Evolutionary conservation across 2,113 vertebrate genomes (phyloP), one percentile per base, ranked within the genome.

Genomic region (Cairina moschata): DNA sequence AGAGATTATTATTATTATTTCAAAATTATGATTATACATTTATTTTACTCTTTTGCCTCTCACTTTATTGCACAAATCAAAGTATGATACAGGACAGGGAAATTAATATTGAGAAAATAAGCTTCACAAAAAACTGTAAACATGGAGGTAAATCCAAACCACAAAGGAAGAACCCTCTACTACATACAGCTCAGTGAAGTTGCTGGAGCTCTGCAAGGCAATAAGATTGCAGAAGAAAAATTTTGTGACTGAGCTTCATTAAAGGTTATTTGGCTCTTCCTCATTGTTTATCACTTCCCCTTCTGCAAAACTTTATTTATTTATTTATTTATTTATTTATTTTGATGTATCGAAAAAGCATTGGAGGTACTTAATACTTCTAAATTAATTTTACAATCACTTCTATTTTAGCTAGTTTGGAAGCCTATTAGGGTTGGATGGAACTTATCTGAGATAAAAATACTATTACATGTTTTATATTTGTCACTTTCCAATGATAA

Each of bases 141-240:
- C 5, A 17, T 42, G 38, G 91, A 86, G 17, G 9, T 65, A 91
- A 74, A 73, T 22, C 4, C 44, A 83, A 93, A 78, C 25, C 9
- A 86, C 2, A 5, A 58, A 75, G 50, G 38, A 0, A 0, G 40
- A 90, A 50, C 18, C 2, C 5, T 66, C 11, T 59, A 48, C 36
- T 28, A 86, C 67, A 34, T 8, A 29, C 13, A 86, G 9, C 21
- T 59, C 25, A 42, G 12, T 46, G 46, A 86, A 42, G 13, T 28
- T 63, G 34, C 55, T 88, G 42, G 21, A 75, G 32, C 22, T 81
- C 28, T 55, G 36, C 44, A 54, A 0, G 0, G 21, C 9, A 6
- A 66, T 18, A 17, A 72, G 26, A 56, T 11, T 48, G 69, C 38
- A 88, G 38, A 83, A 67, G 34, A 73, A 91, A 79, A 77, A 22